Conservation (phyloP, 1,140 invertebrate genomes). For the Globodera rostochiensis region DNA sequence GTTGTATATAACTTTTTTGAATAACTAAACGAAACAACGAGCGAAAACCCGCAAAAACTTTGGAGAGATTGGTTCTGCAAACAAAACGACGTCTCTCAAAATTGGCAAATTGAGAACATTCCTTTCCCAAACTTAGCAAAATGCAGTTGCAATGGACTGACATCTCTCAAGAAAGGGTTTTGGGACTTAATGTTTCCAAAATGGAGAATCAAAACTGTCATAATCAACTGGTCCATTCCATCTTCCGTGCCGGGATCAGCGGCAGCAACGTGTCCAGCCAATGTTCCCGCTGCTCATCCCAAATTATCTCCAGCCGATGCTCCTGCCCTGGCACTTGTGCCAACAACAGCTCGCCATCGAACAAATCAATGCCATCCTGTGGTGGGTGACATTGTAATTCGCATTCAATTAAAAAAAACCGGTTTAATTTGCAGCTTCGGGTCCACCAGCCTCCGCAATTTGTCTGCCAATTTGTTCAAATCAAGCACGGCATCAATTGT, state of each 20-base stretch:
- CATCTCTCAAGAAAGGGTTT: too few species aligned
- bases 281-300: conserved; percentile 54
- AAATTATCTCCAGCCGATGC: conserved; percentile 49
- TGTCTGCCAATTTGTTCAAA: conserved; percentile 46
- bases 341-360: conserved; percentile 53
- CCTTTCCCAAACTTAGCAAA: too few species aligned
- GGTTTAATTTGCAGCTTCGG: conserved; percentile 53
- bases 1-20: too few species aligned
- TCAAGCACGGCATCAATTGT: conserved; percentile 29
- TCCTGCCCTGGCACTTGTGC: conserved; percentile 30
- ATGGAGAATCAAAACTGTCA: neutral
- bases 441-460: conserved; percentile 38
- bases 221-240: neutral
- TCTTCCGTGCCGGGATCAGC: conserved; percentile 25
- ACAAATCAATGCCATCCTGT: conserved; percentile 59
- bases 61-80: too few species aligned
- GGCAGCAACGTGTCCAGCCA: conserved; percentile 44
- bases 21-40: too few species aligned
- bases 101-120: too few species aligned
- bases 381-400: conserved; percentile 14
- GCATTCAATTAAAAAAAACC: conserved; percentile 24
- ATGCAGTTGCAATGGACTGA: too few species aligned
- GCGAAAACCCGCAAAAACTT: too few species aligned
- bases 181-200: too few species aligned
- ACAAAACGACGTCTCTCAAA: too few species aligned